Conservation (phyloP, 1,140 invertebrate genomes). For the Brachionus plicatilis region DNA sequence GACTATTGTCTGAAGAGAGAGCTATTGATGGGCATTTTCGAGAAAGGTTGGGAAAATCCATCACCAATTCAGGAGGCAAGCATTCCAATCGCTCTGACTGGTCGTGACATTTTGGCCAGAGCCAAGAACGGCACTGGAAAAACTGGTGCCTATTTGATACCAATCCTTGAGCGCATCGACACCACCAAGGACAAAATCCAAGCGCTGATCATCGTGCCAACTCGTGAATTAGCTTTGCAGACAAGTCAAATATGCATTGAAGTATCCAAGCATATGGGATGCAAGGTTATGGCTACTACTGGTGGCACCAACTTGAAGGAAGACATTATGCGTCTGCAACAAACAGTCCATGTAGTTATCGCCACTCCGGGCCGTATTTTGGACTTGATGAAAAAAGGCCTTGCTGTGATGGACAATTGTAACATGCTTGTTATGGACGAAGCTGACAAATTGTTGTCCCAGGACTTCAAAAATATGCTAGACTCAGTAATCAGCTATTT, state of each 20-base stretch:
- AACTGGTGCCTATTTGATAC: slow-evolving; percentile 98
- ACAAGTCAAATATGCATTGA: slow-evolving; percentile 99
- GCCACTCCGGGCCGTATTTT: slow-evolving; percentile 97
- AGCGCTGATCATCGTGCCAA: slow-evolving; percentile 96
- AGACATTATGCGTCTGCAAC: slow-evolving; percentile 90
- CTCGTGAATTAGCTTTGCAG: slow-evolving; percentile 94
- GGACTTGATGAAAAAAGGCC: slow-evolving; percentile 98
- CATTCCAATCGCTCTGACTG: slow-evolving; percentile 93
- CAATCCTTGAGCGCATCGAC: slow-evolving; percentile 89
- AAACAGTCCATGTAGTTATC: slow-evolving; percentile 90
- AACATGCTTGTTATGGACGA: slow-evolving; percentile 95
- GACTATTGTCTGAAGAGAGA: slow-evolving; percentile 96
- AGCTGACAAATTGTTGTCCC: slow-evolving; percentile 95
- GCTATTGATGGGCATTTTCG: slow-evolving; percentile 98
- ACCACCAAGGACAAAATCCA: slow-evolving; percentile 67
- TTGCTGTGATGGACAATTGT: slow-evolving; percentile 87
- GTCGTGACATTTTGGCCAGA: slow-evolving; percentile 92
- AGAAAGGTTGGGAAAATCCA: slow-evolving; percentile 99
- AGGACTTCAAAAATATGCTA: slow-evolving; percentile 98
- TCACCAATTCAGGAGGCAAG: slow-evolving; percentile 87
- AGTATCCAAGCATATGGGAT: slow-evolving; percentile 72
- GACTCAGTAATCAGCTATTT: slow-evolving; percentile 90
- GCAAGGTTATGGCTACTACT: slow-evolving; percentile 91
- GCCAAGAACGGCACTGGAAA: slow-evolving; percentile 99
- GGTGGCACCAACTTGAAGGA: slow-evolving; percentile 95